These are phyloP conservation scores for Aphyosemion australe DNA, from an alignment of 2,113 vertebrate species.

Conservation along the genomic window DNA sequence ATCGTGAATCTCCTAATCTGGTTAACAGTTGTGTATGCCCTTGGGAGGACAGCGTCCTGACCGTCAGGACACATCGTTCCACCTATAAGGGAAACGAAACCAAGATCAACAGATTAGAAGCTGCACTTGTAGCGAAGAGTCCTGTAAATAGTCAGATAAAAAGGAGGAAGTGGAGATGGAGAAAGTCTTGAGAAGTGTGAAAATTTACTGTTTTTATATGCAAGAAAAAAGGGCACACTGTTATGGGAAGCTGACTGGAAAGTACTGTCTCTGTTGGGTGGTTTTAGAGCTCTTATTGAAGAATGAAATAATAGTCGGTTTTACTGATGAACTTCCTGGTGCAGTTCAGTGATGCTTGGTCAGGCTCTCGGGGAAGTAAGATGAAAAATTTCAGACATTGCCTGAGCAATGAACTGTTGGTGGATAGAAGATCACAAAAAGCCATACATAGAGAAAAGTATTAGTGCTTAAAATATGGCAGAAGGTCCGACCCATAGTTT, in stretches of 20 bases:
- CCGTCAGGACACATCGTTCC: conserved; percentile 72
- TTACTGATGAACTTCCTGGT: not conserved
- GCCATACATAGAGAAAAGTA: too few species aligned
- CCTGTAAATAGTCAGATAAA: conserved; percentile 24
- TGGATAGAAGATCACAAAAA: too few species aligned
- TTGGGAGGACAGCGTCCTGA: conserved; percentile 49
- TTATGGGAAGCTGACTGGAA: not conserved
- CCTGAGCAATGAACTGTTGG: too few species aligned
- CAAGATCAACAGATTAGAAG: conserved; percentile 58
- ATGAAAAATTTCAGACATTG: too few species aligned
- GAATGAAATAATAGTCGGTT: not conserved
- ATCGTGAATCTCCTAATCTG: conserved; percentile 70
- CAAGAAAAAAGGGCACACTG: not conserved
- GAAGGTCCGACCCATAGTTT: too few species aligned
- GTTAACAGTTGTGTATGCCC: conserved; percentile 66
- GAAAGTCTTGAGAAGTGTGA: not conserved
- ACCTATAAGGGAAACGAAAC: conserved; percentile 51
- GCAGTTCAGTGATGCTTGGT: too few species aligned
- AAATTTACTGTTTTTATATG: not conserved
- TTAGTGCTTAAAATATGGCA: too few species aligned
- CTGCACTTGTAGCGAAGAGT: conserved; percentile 18
- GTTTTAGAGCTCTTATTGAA: not conserved
- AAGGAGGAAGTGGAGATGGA: conserved; percentile 5
- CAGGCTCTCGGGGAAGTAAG: too few species aligned
- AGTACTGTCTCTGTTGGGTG: too few species aligned